Percentiles rank a stretch among this genome's conserved stretches.
phyloP scores from a whole-genome alignment of 2,113 vertebrate genomes.

The Gymnarchus niloticus region DNA sequence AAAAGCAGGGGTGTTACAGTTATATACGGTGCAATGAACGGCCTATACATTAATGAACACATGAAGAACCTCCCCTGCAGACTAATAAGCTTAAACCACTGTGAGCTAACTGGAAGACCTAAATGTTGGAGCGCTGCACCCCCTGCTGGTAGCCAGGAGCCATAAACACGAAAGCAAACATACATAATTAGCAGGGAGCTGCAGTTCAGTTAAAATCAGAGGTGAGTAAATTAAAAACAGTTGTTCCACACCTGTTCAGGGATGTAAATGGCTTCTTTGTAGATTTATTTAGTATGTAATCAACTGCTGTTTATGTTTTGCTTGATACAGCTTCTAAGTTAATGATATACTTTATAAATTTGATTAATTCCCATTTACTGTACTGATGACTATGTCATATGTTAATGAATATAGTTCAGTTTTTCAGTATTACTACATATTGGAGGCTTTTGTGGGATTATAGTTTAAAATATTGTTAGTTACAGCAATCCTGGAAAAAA shows the following conservation, averaged over 20 bases:
- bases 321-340: neutral
- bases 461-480: neutral
- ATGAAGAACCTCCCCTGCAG: neutral
- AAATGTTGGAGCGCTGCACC: conserved; percentile 29
- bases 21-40: neutral
- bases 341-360: neutral
- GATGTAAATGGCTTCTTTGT: neutral
- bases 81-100: neutral
- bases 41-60: neutral
- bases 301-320: neutral
- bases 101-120: neutral
- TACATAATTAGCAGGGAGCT: neutral
- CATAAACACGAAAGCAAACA: conserved; percentile 10
- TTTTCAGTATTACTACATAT: neutral
- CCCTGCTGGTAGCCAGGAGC: conserved; percentile 30
- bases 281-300: neutral
- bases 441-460: neutral
- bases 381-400: neutral
- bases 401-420: neutral
- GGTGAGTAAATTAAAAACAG: neutral
- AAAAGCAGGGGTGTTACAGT: neutral
- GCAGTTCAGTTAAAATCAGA: neutral
- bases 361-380: neutral
- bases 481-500: neutral
- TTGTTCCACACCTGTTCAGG: neutral